Conservation (phyloP, 2,888 invertebrate species). For the Pristionchus fissidentatus region DNA sequence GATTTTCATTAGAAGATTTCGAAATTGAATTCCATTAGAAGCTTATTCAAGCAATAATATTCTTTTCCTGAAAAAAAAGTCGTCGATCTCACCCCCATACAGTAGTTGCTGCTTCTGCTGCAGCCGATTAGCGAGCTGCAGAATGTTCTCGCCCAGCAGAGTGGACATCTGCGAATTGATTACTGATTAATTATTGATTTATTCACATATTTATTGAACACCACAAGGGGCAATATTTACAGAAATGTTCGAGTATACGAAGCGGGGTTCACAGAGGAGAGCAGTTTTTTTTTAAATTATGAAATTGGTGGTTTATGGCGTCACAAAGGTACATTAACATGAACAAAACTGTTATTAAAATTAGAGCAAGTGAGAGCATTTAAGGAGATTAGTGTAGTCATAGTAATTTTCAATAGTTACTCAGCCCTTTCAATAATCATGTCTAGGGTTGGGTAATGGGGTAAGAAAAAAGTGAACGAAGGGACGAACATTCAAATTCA, state of each 20-base stretch:
- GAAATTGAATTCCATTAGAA: not conserved
- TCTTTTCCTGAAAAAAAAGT: too few relatives aligned
- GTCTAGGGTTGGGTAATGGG: not conserved
- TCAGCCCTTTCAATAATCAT: not conserved
- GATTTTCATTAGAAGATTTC: not conserved
- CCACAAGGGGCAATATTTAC: too few relatives aligned
- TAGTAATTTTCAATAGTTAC: not conserved
- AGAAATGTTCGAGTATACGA: too few relatives aligned
- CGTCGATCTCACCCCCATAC: constrained; percentile 12
- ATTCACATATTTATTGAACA: too few relatives aligned
- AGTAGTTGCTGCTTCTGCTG: constrained; percentile 47
- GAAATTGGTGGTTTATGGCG: too few relatives aligned
- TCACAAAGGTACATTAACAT: too few relatives aligned
- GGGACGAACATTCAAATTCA: constrained; percentile 8
- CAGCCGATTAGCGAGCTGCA: constrained; percentile 47
- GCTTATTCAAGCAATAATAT: too few relatives aligned
- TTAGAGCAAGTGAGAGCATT: too few relatives aligned
- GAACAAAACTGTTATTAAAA: too few relatives aligned
- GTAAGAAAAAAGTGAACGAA: not conserved
- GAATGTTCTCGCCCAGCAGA: constrained; percentile 46
- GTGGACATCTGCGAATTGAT: constrained; percentile 41
- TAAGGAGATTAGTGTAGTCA: not conserved
- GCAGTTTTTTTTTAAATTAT: too few relatives aligned
- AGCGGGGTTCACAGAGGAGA: too few relatives aligned
- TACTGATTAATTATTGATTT: too few relatives aligned